phyloP scores from a whole-genome alignment of 2,797 vertebrate genomes.

The Erethizon dorsatum region DNA sequence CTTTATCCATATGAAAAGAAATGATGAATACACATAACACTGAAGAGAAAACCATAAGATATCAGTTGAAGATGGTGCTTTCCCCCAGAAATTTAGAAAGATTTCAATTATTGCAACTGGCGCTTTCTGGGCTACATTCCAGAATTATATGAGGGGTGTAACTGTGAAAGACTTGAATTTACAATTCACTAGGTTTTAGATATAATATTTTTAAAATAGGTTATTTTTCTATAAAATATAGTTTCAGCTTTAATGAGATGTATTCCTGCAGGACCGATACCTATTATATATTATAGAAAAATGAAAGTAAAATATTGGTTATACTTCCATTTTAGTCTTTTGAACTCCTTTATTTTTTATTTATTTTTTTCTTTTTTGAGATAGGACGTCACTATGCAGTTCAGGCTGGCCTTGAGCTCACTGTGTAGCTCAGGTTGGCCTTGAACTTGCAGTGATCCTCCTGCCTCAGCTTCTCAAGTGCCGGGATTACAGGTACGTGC shows the following conservation, averaged over 20 bases:
- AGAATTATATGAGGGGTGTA: constrained; percentile 24
- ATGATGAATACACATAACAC: neutral
- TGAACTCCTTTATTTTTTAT: neutral
- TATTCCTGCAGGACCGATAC: neutral
- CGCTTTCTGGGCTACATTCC: constrained; percentile 29
- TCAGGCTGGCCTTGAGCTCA: neutral
- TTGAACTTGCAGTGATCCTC: neutral
- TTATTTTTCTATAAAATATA: constrained; percentile 53
- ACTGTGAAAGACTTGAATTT: constrained; percentile 65
- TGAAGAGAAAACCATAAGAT: neutral
- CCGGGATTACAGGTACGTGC: neutral
- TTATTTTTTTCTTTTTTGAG: neutral
- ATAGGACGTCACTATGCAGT: neutral
- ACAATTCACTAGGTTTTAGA: constrained; percentile 57
- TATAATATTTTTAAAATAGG: neutral
- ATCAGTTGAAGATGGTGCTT: constrained; percentile 58
- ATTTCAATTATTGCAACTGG: constrained; percentile 8
- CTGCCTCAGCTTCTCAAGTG: neutral
- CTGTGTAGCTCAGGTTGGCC: neutral
- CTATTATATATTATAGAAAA: neutral
- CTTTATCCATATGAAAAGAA: constrained; percentile 23
- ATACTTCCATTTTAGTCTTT: constrained; percentile 25
- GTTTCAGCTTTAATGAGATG: constrained; percentile 44
- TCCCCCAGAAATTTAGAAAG: constrained; percentile 10
- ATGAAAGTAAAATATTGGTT: neutral